Conservation (phyloP, 1,140 invertebrate species). For the Drosophila takahashii region DNA sequence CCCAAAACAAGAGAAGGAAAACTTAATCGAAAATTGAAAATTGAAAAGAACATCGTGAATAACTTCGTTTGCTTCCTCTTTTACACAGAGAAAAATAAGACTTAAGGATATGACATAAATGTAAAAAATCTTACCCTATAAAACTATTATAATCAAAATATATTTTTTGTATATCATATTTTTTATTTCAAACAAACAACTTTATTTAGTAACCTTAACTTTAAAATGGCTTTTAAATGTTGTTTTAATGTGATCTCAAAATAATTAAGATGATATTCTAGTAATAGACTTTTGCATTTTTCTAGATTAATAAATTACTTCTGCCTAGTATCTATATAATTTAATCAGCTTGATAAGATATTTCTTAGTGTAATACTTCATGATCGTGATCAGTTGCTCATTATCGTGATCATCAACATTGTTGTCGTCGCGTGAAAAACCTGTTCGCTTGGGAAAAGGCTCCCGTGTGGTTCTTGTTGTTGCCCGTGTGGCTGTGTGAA, state of each 20-base stretch:
- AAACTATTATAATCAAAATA: no score
- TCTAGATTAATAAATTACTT: no score
- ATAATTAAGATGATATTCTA: no score
- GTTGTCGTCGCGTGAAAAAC: conserved; percentile 71
- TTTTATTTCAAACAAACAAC: no score
- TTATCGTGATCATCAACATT: conserved; percentile 46
- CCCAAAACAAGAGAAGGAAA: conserved; percentile 19
- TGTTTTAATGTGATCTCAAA: no score
- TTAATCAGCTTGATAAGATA: background rate
- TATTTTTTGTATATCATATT: no score
- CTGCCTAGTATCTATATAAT: no score
- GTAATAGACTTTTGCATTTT: no score
- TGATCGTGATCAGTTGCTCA: conserved; percentile 33
- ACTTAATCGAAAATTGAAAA: conserved; percentile 63
- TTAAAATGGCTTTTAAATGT: no score
- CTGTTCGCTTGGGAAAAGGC: conserved; percentile 72
- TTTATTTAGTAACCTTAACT: no score
- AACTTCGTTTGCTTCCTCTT: conserved; percentile 47
- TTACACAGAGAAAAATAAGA: conserved; percentile 5
- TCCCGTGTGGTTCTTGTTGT: conserved; percentile 53
- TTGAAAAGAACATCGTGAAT: conserved; percentile 55
- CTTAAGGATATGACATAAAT: background rate
- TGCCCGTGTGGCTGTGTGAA: conserved; percentile 44
- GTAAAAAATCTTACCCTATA: no score
- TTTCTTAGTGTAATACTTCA: conserved; percentile 19